Evolutionary conservation across 2,113 vertebrate species (phyloP).

Genomic region (Myotis davidii): DNA sequence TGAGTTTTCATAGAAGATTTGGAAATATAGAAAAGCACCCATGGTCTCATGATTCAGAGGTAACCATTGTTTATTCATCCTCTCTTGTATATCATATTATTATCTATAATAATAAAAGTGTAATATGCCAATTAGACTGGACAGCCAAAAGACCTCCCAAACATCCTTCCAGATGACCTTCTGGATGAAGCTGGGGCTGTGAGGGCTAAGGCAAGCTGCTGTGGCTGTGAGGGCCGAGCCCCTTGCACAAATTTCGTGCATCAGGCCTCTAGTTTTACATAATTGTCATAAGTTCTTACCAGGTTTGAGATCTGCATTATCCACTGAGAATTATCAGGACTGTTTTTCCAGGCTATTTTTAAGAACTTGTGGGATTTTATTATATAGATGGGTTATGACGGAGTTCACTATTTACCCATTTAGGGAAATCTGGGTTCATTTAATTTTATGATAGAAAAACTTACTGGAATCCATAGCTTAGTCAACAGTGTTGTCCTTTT

Average conservation of each 20-base stretch:
- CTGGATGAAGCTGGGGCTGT: too few relatives aligned
- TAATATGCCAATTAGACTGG: too few relatives aligned
- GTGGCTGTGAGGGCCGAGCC: too few relatives aligned
- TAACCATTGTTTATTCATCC: not conserved
- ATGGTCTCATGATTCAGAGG: not conserved
- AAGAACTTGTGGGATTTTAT: not conserved
- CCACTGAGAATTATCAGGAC: not conserved
- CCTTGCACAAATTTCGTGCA: too few relatives aligned
- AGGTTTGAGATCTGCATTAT: not conserved
- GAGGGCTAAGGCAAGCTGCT: too few relatives aligned
- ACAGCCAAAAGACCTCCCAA: too few relatives aligned
- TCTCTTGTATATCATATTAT: not conserved
- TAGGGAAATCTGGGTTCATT: not conserved
- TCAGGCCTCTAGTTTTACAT: not conserved
- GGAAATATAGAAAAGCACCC: not conserved
- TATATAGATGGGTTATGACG: not conserved
- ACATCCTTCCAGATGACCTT: too few relatives aligned
- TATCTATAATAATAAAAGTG: not conserved
- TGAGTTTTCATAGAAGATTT: not conserved
- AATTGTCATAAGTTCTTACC: not conserved
- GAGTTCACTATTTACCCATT: slow-evolving; percentile 1
- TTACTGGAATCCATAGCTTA: not conserved
- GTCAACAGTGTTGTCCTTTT: not conserved
- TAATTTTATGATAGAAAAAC: slow-evolving; percentile 1
- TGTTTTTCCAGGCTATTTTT: not conserved